Conservation (phyloP, 37 sponge, comb jelly and placozoan genomes). For the Diacarnus erythraeanus region DNA sequence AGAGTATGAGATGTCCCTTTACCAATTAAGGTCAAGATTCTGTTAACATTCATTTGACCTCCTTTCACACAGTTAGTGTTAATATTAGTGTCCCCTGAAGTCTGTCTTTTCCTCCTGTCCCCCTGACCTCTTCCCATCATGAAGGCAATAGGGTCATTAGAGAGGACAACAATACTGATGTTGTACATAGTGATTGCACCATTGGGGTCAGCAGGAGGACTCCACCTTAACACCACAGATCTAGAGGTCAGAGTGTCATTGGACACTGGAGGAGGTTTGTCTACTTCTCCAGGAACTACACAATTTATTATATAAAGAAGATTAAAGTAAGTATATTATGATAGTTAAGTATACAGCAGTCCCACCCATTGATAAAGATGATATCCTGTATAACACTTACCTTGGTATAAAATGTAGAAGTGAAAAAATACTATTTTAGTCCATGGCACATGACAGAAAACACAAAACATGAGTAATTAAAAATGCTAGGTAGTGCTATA, state of each 20-base stretch:
- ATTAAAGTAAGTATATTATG: not conserved
- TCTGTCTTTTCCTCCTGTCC: constrained; percentile 33
- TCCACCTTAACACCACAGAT: constrained; percentile 16
- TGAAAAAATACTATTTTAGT: too few species aligned
- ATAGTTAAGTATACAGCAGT: too few species aligned
- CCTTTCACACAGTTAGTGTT: constrained; percentile 34
- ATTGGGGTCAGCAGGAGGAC: constrained; percentile 24
- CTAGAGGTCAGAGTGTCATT: not conserved
- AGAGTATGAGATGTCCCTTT: too few species aligned
- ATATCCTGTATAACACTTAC: too few species aligned
- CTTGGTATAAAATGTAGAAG: too few species aligned
- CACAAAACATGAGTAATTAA: not conserved
- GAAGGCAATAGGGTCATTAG: not conserved
- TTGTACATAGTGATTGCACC: constrained; percentile 19
- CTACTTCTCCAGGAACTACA: not conserved
- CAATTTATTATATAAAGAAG: not conserved
- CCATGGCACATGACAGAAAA: too few species aligned
- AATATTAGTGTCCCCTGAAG: not conserved
- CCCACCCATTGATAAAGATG: too few species aligned
- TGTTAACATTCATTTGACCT: constrained; percentile 2
- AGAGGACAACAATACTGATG: constrained; percentile 14
- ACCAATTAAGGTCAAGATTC: constrained; percentile 13
- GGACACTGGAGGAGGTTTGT: not conserved
- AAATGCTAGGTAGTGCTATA: not conserved
- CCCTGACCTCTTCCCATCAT: not conserved